These are phyloP conservation scores for Smittia aterrima DNA, from an alignment of 2,888 invertebrate species.

Conservation along the genomic window DNA sequence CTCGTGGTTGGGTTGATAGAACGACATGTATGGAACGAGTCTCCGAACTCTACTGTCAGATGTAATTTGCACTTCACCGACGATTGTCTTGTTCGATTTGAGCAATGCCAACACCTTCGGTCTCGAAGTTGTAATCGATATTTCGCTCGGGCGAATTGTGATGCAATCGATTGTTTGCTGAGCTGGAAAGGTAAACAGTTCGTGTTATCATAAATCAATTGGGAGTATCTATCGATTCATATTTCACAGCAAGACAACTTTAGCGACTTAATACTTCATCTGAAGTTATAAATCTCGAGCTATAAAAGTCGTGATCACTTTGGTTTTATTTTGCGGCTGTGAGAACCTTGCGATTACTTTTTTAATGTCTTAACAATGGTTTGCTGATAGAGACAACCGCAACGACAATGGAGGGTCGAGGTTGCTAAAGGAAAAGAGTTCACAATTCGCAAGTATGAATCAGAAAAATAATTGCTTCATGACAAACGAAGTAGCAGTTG, in stretches of 20 bases:
- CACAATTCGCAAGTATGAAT: not conserved
- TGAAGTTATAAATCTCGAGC: too few species aligned
- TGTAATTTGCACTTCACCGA: not conserved
- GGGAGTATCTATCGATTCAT: not conserved
- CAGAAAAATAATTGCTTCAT: not conserved
- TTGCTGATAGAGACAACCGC: not conserved
- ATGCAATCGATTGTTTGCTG: slow-evolving; percentile 46
- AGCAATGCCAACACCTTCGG: not conserved
- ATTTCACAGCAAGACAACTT: not conserved
- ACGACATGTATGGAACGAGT: slow-evolving; percentile 79
- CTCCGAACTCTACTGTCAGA: slow-evolving; percentile 67
- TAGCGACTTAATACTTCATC: not conserved
- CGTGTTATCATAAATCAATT: too few species aligned
- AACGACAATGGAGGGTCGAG: slow-evolving; percentile 7
- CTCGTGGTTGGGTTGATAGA: slow-evolving; percentile 67
- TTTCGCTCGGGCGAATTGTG: slow-evolving; percentile 53
- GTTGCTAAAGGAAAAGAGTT: not conserved
- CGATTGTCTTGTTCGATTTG: not conserved
- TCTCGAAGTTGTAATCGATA: not conserved
- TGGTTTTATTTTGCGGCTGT: not conserved
- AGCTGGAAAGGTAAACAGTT: not conserved
- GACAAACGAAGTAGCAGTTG: too few species aligned
- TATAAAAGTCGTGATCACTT: not conserved
- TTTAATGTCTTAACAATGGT: not conserved
- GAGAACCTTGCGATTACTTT: not conserved